phyloP scores from a whole-genome alignment of 2,113 vertebrate genomes.

The Sterna hirundo region DNA sequence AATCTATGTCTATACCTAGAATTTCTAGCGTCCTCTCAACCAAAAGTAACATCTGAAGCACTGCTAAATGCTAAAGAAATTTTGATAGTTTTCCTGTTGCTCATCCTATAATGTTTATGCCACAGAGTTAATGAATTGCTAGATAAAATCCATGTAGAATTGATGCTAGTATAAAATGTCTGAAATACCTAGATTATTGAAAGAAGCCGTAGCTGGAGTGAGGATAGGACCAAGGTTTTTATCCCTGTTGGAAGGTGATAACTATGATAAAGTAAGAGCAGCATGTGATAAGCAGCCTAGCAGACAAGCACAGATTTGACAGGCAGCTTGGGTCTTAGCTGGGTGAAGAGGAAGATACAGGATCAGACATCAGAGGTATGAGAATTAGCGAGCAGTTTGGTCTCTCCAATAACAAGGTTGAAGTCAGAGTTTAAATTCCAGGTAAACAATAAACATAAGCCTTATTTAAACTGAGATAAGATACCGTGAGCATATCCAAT shows the following conservation, averaged over 20 bases:
- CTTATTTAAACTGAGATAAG: not conserved
- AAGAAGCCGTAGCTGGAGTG: not conserved
- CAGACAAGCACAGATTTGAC: not conserved
- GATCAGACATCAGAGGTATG: not conserved
- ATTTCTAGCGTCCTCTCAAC: not conserved
- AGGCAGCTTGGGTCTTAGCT: not conserved
- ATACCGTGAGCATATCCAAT: not conserved
- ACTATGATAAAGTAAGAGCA: not conserved
- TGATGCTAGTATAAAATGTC: not conserved
- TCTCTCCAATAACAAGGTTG: not conserved
- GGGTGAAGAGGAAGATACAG: rapidly evolving
- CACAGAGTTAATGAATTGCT: not conserved
- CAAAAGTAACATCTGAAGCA: not conserved
- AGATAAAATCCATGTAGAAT: not conserved
- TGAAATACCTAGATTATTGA: not conserved
- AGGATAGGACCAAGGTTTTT: not conserved
- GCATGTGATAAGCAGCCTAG: not conserved
- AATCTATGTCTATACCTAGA: not conserved
- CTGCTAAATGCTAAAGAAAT: not conserved
- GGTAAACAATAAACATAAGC: not conserved
- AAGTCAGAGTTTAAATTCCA: not conserved
- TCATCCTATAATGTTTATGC: not conserved
- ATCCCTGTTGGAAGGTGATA: not conserved
- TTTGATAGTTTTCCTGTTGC: not conserved
- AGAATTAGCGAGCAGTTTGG: not conserved